Evolutionary conservation across 2,888 invertebrate genomes (phyloP).

Genomic region (Plusia festucae): DNA sequence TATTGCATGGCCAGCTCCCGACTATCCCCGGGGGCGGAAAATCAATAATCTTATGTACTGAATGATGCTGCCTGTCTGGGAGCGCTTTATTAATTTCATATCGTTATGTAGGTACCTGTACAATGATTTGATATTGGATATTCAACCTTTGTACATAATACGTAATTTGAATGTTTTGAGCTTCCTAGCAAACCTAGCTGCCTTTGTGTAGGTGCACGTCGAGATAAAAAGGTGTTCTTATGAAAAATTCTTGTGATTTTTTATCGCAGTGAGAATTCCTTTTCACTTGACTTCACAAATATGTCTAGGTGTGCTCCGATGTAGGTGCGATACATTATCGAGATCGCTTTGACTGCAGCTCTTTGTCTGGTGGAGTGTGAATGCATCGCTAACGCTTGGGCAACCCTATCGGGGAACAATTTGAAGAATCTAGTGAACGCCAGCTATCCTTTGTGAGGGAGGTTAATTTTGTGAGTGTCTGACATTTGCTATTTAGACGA

Average conservation of each 20-base stretch:
- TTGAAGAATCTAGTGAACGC: constrained; percentile 42
- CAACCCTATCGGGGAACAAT: constrained; percentile 28
- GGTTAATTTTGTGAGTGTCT: constrained; percentile 34
- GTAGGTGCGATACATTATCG: constrained; percentile 23
- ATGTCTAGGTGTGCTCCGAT: constrained; percentile 8
- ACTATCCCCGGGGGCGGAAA: constrained; percentile 64
- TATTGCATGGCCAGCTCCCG: constrained; percentile 65
- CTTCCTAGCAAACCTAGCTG: not conserved
- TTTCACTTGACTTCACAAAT: constrained; percentile 10
- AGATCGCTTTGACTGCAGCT: constrained; percentile 24
- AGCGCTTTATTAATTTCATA: constrained; percentile 32
- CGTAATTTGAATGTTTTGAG: not conserved
- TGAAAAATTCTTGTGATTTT: not conserved
- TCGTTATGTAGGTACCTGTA: constrained; percentile 20
- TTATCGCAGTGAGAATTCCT: not conserved
- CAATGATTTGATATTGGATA: constrained; percentile 22
- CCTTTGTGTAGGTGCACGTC: not conserved
- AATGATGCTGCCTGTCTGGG: constrained; percentile 52
- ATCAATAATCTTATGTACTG: constrained; percentile 66
- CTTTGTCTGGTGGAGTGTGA: constrained; percentile 48
- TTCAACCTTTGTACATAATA: constrained; percentile 8
- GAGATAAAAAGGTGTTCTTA: not conserved
- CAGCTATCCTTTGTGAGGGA: constrained; percentile 37
- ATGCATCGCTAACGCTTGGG: constrained; percentile 25
- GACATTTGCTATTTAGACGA: constrained; percentile 22